Percentiles rank a stretch among this genome's conserved stretches.
Evolutionary conservation across 1,140 invertebrate genomes (phyloP).

Genomic region (Sesamia nonagrioides): DNA sequence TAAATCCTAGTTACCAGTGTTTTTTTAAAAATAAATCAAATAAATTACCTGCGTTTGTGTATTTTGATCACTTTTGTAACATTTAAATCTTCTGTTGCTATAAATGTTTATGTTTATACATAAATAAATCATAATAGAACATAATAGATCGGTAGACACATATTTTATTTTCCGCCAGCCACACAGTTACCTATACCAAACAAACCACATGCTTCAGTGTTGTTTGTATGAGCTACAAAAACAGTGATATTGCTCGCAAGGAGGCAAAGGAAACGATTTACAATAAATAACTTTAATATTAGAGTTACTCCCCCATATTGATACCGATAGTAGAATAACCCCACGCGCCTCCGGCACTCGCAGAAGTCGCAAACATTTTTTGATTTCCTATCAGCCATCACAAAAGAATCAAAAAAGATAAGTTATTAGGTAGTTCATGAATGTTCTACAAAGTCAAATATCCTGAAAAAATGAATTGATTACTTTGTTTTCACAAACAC

Average conservation of each 20-base stretch:
- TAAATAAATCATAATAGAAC: too few relatives aligned
- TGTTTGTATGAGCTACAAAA: slow-evolving; percentile 38
- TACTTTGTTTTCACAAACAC: neutral
- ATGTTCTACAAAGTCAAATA: neutral
- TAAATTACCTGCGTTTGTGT: neutral
- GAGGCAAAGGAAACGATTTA: slow-evolving; percentile 80
- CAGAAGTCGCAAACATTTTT: slow-evolving; percentile 71
- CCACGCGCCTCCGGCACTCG: slow-evolving; percentile 76
- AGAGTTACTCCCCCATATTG: slow-evolving; percentile 82
- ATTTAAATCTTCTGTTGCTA: neutral
- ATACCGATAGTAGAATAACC: slow-evolving; percentile 81
- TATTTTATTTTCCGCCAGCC: neutral
- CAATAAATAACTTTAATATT: slow-evolving; percentile 87
- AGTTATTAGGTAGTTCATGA: neutral
- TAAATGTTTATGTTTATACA: too few relatives aligned
- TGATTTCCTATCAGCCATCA: neutral
- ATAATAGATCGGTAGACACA: neutral
- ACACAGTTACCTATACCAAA: neutral
- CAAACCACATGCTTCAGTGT: slow-evolving; percentile 16
- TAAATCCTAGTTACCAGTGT: too few relatives aligned
- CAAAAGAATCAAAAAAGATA: neutral
- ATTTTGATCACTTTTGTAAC: neutral
- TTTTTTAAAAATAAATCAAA: too few relatives aligned
- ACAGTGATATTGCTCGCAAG: slow-evolving; percentile 70
- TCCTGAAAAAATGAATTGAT: neutral